Base-by-base conservation (phyloP, 2,113 vertebrate genomes). In the Erythrocebus patas region DNA sequence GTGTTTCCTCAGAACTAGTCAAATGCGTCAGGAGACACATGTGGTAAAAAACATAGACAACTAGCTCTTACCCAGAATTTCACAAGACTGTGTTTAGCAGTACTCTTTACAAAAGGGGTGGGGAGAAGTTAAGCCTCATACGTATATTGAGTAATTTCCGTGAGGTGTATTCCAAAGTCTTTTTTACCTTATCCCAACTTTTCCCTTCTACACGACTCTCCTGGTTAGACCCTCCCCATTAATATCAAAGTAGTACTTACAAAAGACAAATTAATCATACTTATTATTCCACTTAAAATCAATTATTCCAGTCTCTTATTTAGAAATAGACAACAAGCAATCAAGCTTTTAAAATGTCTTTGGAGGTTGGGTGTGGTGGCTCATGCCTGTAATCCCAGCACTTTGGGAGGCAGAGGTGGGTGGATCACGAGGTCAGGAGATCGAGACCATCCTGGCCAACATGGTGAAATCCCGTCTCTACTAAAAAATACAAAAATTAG, bases 11-110 rank as follows among this genome's bases (percentile, higher is more conserved):
- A 80, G 68, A n/a, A 52, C 3, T 73, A 57, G 6, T 13, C 18
- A 50, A 18, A 22, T 32, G 1, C n/a, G 20, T 2, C 18, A 38
- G 4, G 5, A 43, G 3, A 17, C 3, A 2, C 8, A 22, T 55
- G 12, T 5, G 6, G 14, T 48, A 61, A 6, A 61, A 17, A 17
- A 35, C 25, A 57, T 70, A 11, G 13, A 5, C 32, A 45, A 5
- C 11, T 57, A 2, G 1, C 8, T 70, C 9, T 78, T 68, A 52
- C 30, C 4, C 32, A 82, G 35, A 83, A 90, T 35, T 79, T 73
- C 38, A 90, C 20, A 30, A n/a, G 22, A 59, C 18, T 30, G 2
- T 52, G 9, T 61, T n/a, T 32, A 79, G 30, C 1, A 83, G 13
- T 35, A 35, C 8, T 5, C 4, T 5, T 38, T 27, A 79, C 3